Percentiles rank a stretch among this genome's conserved stretches.
Evolutionary conservation across 2,888 invertebrate species (phyloP).

Genomic region (Melitaea athalia): DNA sequence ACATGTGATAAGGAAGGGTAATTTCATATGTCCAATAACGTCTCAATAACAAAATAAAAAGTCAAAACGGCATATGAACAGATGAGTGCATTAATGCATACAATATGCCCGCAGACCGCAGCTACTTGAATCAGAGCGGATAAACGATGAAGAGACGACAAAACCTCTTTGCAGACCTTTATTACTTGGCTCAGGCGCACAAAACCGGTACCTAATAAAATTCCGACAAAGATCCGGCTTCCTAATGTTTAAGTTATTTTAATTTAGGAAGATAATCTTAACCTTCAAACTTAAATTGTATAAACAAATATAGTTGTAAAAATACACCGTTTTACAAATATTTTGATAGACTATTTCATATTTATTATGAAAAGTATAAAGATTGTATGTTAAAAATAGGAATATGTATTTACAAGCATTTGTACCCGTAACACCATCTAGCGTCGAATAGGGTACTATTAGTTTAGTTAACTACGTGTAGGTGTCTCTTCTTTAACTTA

Average conservation of each 20-base stretch:
- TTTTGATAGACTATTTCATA: background rate
- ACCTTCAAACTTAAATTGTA: background rate
- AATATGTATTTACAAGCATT: background rate
- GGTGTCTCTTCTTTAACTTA: constrained; percentile 16
- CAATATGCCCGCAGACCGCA: constrained; percentile 72
- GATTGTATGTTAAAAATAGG: background rate
- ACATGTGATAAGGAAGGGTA: constrained; percentile 37
- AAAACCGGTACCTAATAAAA: constrained; percentile 32
- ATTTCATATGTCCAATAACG: constrained; percentile 44
- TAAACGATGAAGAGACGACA: constrained; percentile 45
- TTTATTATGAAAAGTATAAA: background rate
- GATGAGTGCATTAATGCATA: constrained; percentile 56
- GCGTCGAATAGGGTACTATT: constrained; percentile 17
- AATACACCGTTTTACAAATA: background rate
- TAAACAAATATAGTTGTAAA: background rate
- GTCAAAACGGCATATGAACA: constrained; percentile 40
- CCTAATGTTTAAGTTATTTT: constrained; percentile 26
- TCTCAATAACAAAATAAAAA: constrained; percentile 62
- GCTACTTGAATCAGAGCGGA: constrained; percentile 52
- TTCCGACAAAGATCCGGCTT: constrained; percentile 41
- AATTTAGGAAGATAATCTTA: constrained; percentile 7
- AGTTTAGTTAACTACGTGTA: constrained; percentile 12
- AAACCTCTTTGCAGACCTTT: constrained; percentile 41
- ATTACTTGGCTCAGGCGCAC: constrained; percentile 31
- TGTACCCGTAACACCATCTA: constrained; percentile 25